Conservation (phyloP, 2,797 vertebrate species). For the Falco columbarius region DNA sequence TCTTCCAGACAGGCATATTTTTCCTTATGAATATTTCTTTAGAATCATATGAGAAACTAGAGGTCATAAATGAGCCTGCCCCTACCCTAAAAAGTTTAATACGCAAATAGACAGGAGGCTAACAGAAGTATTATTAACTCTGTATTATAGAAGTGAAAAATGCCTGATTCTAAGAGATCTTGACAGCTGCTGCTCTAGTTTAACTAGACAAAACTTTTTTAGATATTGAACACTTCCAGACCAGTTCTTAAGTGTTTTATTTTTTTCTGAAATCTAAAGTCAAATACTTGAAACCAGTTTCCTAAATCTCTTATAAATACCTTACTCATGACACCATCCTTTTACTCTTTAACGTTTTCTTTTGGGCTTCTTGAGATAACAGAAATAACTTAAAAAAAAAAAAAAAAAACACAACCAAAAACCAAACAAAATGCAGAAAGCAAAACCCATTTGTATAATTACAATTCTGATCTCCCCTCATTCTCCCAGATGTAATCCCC, state of each 20-base stretch:
- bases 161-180: background rate
- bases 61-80: background rate
- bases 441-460: conserved; percentile 64
- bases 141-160: conserved; percentile 5
- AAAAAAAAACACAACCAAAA: too few species aligned
- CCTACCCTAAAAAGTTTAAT: conserved; percentile 21
- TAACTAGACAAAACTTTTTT: conserved; percentile 20
- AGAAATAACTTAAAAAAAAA: background rate
- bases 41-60: background rate
- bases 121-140: conserved; percentile 30
- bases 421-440: conserved; percentile 57
- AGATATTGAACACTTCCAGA: conserved; percentile 13
- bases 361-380: conserved; percentile 55
- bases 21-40: conserved; percentile 24
- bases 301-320: conserved; percentile 56
- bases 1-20: conserved; percentile 41
- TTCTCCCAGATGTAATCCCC: conserved; percentile 6
- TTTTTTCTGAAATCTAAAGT: background rate
- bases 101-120: background rate
- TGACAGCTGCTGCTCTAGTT: background rate
- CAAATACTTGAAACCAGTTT: conserved; percentile 10
- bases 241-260: background rate
- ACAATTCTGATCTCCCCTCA: background rate
- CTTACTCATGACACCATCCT: conserved; percentile 33
- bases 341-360: conserved; percentile 54